These are phyloP conservation scores for Labeo rohita DNA, from an alignment of 2,113 vertebrate genomes.

Conservation along the genomic window DNA sequence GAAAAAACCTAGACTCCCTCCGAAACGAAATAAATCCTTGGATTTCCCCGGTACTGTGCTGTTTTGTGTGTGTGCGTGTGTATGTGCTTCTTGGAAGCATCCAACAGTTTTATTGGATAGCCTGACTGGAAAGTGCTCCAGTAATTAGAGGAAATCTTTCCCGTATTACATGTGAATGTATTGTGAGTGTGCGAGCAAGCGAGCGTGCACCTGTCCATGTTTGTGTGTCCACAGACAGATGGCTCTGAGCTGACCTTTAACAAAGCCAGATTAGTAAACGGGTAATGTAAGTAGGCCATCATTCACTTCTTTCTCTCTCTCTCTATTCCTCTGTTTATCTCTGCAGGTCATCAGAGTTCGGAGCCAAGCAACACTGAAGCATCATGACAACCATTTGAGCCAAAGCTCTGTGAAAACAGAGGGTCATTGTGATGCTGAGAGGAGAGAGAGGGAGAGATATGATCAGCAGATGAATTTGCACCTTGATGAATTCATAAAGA, in stretches of 20 bases:
- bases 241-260: slow-evolving; percentile 49
- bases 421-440: slow-evolving; percentile 11
- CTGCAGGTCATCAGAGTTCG: slow-evolving; percentile 67
- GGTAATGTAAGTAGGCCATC: slow-evolving; percentile 33
- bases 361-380: slow-evolving; percentile 67
- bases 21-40: slow-evolving; percentile 78
- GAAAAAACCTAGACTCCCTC: slow-evolving; percentile 76
- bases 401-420: slow-evolving; percentile 30
- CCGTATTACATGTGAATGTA: slow-evolving; percentile 7
- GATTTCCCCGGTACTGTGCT: slow-evolving; percentile 72
- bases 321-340: slow-evolving; percentile 41
- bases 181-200: slow-evolving; percentile 5
- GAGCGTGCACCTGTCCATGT: slow-evolving; percentile 16
- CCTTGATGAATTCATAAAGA: slow-evolving; percentile 28
- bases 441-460: slow-evolving; percentile 26
- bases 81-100: neutral
- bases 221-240: slow-evolving; percentile 43
- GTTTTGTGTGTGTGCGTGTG: slow-evolving; percentile 47
- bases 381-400: slow-evolving; percentile 66
- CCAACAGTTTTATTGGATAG: neutral
- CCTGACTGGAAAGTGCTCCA: neutral
- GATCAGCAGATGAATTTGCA: slow-evolving; percentile 57
- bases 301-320: slow-evolving; percentile 19
- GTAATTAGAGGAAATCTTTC: slow-evolving; percentile 24
- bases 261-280: slow-evolving; percentile 45